These are phyloP conservation scores for Drosophila truncata DNA, from an alignment of 1,140 invertebrate genomes.

Conservation along the genomic window DNA sequence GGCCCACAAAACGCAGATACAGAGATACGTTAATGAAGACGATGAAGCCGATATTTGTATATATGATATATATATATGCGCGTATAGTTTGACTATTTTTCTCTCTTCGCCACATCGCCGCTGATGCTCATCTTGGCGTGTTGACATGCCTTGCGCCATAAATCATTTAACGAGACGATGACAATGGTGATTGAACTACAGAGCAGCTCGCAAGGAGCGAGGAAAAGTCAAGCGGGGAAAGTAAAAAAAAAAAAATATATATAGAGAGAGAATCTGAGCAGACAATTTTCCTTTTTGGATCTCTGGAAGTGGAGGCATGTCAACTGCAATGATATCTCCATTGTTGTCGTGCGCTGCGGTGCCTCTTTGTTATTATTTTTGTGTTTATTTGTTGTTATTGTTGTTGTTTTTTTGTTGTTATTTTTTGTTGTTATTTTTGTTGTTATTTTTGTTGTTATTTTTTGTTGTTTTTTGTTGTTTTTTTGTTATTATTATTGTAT, in stretches of 20 bases:
- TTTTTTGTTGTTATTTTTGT: background rate
- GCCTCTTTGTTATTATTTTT: background rate
- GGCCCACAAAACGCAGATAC: conserved; percentile 47
- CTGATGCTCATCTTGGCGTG: conserved; percentile 52
- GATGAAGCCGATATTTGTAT: conserved; percentile 16
- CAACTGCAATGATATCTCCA: conserved; percentile 55
- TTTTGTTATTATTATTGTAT: background rate
- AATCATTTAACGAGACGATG: conserved; percentile 53
- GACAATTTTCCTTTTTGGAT: conserved; percentile 30
- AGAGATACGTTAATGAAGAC: conserved; percentile 40
- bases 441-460: background rate
- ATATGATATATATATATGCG: conserved; percentile 24
- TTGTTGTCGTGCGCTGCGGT: conserved; percentile 4
- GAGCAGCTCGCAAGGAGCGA: conserved; percentile 10
- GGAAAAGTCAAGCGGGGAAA: conserved; percentile 7
- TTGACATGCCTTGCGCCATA: conserved; percentile 61
- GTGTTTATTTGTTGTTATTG: conserved; percentile 1
- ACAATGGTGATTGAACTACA: conserved; percentile 51
- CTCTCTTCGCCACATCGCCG: conserved; percentile 1
- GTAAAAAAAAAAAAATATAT: conserved; percentile 5
- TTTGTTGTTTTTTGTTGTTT: background rate
- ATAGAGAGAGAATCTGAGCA: conserved; percentile 8
- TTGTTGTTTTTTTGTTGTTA: background rate
- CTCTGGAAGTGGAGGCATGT: conserved; percentile 26
- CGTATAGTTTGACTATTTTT: conserved; percentile 1